These are phyloP conservation scores for Toxonevra muliebris DNA, from an alignment of 2,888 invertebrate species.

Conservation along the genomic window DNA sequence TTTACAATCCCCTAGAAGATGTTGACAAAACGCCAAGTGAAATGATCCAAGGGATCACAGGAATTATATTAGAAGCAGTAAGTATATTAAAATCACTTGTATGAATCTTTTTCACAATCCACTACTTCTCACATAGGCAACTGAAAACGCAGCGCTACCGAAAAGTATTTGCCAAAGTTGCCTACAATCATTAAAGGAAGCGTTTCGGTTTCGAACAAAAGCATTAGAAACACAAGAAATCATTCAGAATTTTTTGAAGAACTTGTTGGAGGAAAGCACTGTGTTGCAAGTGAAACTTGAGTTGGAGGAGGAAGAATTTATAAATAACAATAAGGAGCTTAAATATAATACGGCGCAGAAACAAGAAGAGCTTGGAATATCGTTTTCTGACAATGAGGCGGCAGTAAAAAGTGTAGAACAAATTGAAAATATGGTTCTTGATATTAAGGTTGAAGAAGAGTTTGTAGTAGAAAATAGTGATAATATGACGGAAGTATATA, in stretches of 20 bases:
- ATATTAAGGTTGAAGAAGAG: too few relatives aligned
- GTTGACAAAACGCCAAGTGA: constrained; percentile 57
- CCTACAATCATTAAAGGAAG: constrained; percentile 58
- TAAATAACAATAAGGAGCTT: too few relatives aligned
- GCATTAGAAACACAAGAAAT: constrained; percentile 54
- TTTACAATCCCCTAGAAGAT: constrained; percentile 53
- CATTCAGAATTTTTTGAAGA: constrained; percentile 48
- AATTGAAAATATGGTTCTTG: too few relatives aligned
- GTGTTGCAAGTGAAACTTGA: too few relatives aligned
- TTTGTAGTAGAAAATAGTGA: too few relatives aligned
- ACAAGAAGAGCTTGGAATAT: too few relatives aligned
- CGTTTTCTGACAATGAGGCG: too few relatives aligned
- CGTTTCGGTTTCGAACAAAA: constrained; percentile 57
- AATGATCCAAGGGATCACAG: constrained; percentile 56
- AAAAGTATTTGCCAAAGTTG: constrained; percentile 57
- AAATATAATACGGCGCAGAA: too few relatives aligned
- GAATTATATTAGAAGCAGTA: constrained; percentile 51
- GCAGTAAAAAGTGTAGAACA: too few relatives aligned
- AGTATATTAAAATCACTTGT: neutral
- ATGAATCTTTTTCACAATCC: too few relatives aligned
- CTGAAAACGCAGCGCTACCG: constrained; percentile 50
- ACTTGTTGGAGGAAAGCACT: neutral
- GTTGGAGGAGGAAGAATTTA: too few relatives aligned
- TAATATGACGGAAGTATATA: too few relatives aligned
- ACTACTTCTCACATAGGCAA: constrained; percentile 3